Base-by-base conservation (phyloP, 2,113 vertebrate genomes). In the Desmodus rotundus region DNA sequence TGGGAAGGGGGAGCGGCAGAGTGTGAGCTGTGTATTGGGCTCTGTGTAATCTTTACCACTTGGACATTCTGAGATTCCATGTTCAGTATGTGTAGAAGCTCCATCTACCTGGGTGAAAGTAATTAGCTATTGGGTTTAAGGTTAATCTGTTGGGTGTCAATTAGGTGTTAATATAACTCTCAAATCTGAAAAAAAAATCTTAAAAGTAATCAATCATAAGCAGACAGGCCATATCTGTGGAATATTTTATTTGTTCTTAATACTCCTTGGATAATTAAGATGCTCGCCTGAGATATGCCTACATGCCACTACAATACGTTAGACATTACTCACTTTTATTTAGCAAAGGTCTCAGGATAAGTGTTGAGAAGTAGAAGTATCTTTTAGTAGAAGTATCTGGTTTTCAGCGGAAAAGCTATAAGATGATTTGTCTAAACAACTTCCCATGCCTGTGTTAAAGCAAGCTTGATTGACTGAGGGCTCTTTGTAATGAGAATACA, bases 301-400 rank as follows among this genome's bases (percentile, higher is more conserved):
- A 33, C 1, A 76, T 87, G 54, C 76, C 52, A 52, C 33, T 87
- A 45, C 36, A 58, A 8, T 87, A 16, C 31, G n/a, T 77, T 41
- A 84, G 90, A 80, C 96, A 85, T 92, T 58, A 84, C 50, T 84
- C 70, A 76, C 50, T 94, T 97, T 93, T 83, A 58, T 82, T 61
- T 95, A 92, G 17, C 16, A 80, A 65, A 87, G 93, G 83, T 94
- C 83, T 78, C 24, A 92, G 78, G 87, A 74, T 95, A 74, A 70
- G 33, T 68, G 91, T 84, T 74, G 19, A 24, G n/a, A 91, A 84
- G 36, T 41, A 91, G 70, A 83, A 63, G 17, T 41, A 76, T 93
- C 50, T 93, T n/a, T n/a, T 93, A 84, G 36, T 41, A 91, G 70
- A 83, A 63, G 17, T 41, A 76, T 93, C 50, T 93, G 22, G 86